A percentile compares a stretch with the other conserved stretches of the same genome.
These are phyloP conservation scores for Ceyx margarethae DNA, from an alignment of 2,113 vertebrate genomes.

Conservation along the genomic window DNA sequence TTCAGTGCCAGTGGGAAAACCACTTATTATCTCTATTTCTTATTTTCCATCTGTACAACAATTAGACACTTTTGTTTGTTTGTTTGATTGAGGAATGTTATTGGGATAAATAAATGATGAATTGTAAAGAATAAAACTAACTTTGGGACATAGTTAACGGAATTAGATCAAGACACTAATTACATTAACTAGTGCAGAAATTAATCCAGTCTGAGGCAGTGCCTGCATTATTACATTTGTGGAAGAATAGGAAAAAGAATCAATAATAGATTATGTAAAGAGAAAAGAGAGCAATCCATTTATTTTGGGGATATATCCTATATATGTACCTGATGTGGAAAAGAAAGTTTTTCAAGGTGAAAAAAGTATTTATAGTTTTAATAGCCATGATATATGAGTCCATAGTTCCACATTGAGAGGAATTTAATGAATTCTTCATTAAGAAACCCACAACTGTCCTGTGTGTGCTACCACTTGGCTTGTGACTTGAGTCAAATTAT, in stretches of 20 bases:
- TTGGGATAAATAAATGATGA: neutral
- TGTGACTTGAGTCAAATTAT: neutral
- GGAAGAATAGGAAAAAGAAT: neutral
- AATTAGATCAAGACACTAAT: neutral
- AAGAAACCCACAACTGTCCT: neutral
- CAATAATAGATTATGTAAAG: neutral
- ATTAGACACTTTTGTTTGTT: neutral
- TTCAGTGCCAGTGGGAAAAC: neutral
- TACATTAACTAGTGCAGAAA: neutral
- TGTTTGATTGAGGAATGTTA: neutral
- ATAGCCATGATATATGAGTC: neutral
- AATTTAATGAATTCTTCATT: neutral
- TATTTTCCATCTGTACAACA: neutral
- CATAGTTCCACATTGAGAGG: neutral
- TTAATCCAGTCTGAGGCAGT: neutral
- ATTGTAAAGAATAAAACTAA: neutral
- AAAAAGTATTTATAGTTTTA: neutral
- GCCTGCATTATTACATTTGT: neutral
- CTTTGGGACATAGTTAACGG: neutral
- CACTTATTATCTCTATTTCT: neutral
- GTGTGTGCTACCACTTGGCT: neutral
- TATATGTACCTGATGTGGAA: neutral
- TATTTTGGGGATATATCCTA: neutral
- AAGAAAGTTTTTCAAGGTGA: neutral
- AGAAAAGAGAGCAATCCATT: neutral